Evolutionary conservation across 2,888 invertebrate species (phyloP).

Genomic region (Rhagonycha lutea): DNA sequence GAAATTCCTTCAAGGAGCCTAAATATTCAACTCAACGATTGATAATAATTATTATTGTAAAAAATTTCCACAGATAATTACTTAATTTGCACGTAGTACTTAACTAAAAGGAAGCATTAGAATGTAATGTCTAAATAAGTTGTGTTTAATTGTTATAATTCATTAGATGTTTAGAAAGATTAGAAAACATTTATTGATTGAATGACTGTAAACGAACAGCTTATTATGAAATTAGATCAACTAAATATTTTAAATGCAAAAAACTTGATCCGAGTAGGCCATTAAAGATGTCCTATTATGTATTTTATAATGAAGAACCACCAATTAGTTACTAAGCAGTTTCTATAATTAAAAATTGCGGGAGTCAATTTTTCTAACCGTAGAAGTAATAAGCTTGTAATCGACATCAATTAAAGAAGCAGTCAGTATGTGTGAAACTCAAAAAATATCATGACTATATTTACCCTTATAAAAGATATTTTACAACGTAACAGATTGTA

Average conservation of each 20-base stretch:
- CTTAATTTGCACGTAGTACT: background rate
- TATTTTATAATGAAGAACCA: background rate
- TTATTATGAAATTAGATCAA: background rate
- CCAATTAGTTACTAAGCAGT: constrained; percentile 1
- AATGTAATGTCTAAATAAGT: background rate
- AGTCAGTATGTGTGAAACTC: background rate
- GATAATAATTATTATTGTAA: background rate
- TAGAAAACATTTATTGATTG: background rate
- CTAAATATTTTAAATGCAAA: background rate
- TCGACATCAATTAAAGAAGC: background rate
- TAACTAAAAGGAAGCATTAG: background rate
- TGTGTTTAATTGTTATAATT: background rate
- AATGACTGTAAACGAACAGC: background rate
- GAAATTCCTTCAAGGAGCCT: too few relatives aligned
- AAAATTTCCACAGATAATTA: background rate
- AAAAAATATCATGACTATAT: background rate
- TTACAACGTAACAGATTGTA: too few relatives aligned
- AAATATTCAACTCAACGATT: too few relatives aligned
- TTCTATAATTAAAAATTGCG: constrained; percentile 2
- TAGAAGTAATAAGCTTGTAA: background rate
- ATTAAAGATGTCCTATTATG: background rate
- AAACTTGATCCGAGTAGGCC: background rate
- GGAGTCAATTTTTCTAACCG: background rate
- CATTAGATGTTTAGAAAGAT: background rate
- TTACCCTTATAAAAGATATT: background rate